These are phyloP conservation scores for Platerodrilus igneus DNA, from an alignment of 2,888 invertebrate species.

Conservation along the genomic window DNA sequence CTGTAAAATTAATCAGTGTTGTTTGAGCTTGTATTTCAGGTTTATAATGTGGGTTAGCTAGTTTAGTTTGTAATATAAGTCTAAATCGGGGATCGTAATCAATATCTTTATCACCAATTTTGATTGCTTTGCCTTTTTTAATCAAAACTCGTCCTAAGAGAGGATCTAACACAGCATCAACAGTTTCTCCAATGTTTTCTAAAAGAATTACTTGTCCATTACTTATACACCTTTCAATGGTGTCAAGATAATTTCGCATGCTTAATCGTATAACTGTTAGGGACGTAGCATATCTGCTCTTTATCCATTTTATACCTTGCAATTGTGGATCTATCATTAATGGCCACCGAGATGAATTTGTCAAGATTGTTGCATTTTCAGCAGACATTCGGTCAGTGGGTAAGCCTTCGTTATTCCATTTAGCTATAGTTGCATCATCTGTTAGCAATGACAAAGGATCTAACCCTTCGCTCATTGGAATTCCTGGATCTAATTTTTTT, in stretches of 20 bases:
- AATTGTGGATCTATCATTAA: conserved; percentile 90
- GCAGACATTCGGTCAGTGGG: conserved; percentile 92
- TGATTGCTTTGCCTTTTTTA: conserved; percentile 75
- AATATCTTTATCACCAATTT: conserved; percentile 90
- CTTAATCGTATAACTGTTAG: conserved; percentile 75
- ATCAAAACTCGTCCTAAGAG: conserved; percentile 82
- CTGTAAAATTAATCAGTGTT: conserved; percentile 92
- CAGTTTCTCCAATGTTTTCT: conserved; percentile 83
- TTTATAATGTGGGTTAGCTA: conserved; percentile 94
- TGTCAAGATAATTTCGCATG: conserved; percentile 77
- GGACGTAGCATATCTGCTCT: conserved; percentile 71
- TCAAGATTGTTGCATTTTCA: conserved; percentile 89
- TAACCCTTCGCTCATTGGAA: conserved; percentile 72
- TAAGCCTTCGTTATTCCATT: conserved; percentile 92
- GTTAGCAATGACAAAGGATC: conserved; percentile 84
- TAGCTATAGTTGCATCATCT: conserved; percentile 87
- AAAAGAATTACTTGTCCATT: conserved; percentile 74
- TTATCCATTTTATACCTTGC: conserved; percentile 94
- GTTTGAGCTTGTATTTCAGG: conserved; percentile 97
- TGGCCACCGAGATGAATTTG: conserved; percentile 88
- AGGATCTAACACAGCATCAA: conserved; percentile 89
- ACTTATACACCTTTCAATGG: conserved; percentile 61
- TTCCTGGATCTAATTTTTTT: conserved; percentile 63
- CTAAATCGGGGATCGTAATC: conserved; percentile 80
- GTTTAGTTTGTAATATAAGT: conserved; percentile 84